A percentile compares a stretch with the other conserved stretches of the same genome.
Evolutionary conservation across 2,888 invertebrate species (phyloP).

Genomic region (Abscondita cerata): DNA sequence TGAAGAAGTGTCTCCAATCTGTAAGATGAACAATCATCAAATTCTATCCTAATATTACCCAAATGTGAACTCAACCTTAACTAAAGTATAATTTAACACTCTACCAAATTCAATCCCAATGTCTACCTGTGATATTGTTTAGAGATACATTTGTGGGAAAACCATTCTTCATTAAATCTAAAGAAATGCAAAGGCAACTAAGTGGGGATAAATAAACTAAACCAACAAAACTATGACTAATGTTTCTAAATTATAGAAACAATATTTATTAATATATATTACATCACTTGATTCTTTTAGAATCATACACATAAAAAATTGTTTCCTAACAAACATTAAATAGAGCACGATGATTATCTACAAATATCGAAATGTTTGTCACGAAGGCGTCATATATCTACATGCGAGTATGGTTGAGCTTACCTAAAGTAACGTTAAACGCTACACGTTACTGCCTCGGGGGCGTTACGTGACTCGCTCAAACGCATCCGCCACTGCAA

Average conservation of each 20-base stretch:
- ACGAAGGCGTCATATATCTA: conserved; percentile 50
- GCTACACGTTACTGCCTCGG: conserved; percentile 34
- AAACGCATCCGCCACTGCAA: conserved; percentile 26
- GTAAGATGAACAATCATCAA: too few relatives aligned
- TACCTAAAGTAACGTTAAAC: conserved; percentile 36
- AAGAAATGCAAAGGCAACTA: background rate
- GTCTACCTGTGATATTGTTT: too few relatives aligned
- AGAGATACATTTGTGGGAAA: too few relatives aligned
- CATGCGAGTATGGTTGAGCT: conserved; percentile 50
- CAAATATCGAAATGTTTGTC: conserved; percentile 51
- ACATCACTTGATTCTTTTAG: conserved; percentile 60
- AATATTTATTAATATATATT: conserved; percentile 58
- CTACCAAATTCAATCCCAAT: too few relatives aligned
- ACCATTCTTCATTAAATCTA: too few relatives aligned
- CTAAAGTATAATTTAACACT: too few relatives aligned
- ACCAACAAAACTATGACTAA: conserved; percentile 52
- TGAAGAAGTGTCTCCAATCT: too few relatives aligned
- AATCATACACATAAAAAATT: conserved; percentile 61
- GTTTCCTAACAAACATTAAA: conserved; percentile 59
- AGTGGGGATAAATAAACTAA: conserved; percentile 3
- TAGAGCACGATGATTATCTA: conserved; percentile 59
- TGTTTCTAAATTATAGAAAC: conserved; percentile 61
- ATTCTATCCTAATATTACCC: too few relatives aligned
- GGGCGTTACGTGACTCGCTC: conserved; percentile 32
- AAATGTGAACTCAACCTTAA: too few relatives aligned